phyloP scores from a whole-genome alignment of 2,888 invertebrate species.

The Callyntrura guangdongensis region DNA sequence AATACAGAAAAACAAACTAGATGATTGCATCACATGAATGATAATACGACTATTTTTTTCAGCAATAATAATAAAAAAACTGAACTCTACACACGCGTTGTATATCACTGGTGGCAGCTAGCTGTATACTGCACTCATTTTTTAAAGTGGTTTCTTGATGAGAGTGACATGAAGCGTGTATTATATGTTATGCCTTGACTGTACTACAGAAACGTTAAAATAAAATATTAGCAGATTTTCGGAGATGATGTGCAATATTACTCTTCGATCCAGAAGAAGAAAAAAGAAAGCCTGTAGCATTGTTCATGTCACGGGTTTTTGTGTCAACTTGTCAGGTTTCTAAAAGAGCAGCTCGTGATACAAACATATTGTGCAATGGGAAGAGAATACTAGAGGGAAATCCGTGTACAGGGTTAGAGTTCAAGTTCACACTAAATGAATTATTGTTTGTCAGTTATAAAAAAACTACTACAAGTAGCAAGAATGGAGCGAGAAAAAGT shows the following conservation, averaged over 20 bases:
- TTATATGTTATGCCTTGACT: conserved; percentile 6
- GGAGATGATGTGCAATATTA: not conserved
- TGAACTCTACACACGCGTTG: too few relatives aligned
- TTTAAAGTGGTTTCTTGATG: not conserved
- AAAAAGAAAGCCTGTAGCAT: not conserved
- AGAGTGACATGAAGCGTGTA: not conserved
- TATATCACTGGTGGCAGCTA: not conserved
- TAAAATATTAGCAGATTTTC: not conserved
- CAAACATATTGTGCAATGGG: too few relatives aligned
- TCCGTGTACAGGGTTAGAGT: not conserved
- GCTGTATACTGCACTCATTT: not conserved
- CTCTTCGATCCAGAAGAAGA: not conserved
- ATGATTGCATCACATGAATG: conserved; percentile 25
- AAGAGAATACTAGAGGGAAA: not conserved
- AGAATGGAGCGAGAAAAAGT: too few relatives aligned
- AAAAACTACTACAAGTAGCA: too few relatives aligned
- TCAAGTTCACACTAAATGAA: not conserved
- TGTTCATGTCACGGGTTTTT: not conserved
- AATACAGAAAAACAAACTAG: not conserved
- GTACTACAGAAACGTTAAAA: not conserved
- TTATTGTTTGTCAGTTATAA: too few relatives aligned
- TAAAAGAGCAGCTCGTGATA: not conserved
- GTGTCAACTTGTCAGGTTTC: not conserved
- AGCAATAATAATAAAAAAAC: conserved; percentile 5
- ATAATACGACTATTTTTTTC: not conserved